These are phyloP conservation scores for Hozukius guyotensis DNA, from an alignment of 2,797 vertebrate genomes.

Conservation along the genomic window DNA sequence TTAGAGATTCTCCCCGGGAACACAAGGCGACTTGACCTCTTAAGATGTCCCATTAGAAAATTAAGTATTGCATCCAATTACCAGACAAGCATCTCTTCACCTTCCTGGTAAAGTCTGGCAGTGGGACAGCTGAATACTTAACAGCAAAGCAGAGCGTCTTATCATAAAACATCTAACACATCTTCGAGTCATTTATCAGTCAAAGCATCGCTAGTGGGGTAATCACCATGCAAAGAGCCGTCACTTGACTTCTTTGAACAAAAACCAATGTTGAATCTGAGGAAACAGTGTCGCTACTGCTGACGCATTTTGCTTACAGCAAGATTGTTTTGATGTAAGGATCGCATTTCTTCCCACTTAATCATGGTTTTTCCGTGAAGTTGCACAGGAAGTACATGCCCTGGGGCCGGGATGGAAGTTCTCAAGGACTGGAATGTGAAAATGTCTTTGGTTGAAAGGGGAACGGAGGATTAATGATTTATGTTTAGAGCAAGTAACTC, in stretches of 20 bases:
- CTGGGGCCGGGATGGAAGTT: slow-evolving; percentile 21
- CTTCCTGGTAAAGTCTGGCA: slow-evolving; percentile 51
- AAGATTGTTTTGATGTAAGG: slow-evolving; percentile 3
- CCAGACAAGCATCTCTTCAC: slow-evolving; percentile 68
- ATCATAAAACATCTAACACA: slow-evolving; percentile 52
- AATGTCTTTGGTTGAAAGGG: slow-evolving; percentile 8
- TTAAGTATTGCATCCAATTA: slow-evolving; percentile 74
- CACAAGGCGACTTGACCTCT: slow-evolving; percentile 62
- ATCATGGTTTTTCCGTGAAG: slow-evolving; percentile 14
- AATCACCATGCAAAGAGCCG: slow-evolving; percentile 32
- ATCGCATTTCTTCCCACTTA: slow-evolving; percentile 34
- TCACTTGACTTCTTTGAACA: slow-evolving; percentile 42
- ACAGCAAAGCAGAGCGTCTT: slow-evolving; percentile 36
- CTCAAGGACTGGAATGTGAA: slow-evolving; percentile 33
- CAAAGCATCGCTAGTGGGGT: slow-evolving; percentile 10
- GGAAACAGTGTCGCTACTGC: background rate
- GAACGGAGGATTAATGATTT: slow-evolving; percentile 1
- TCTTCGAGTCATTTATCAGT: slow-evolving; percentile 28
- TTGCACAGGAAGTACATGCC: slow-evolving; percentile 24
- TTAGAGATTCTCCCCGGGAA: slow-evolving; percentile 49
- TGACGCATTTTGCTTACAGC: slow-evolving; percentile 2
- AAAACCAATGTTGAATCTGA: slow-evolving; percentile 8
- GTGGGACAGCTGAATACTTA: slow-evolving; percentile 51
- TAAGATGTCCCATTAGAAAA: slow-evolving; percentile 67
- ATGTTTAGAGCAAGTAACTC: background rate